These are phyloP conservation scores for Lysiphlebus fabarum DNA, from an alignment of 1,140 invertebrate genomes.

Conservation along the genomic window DNA sequence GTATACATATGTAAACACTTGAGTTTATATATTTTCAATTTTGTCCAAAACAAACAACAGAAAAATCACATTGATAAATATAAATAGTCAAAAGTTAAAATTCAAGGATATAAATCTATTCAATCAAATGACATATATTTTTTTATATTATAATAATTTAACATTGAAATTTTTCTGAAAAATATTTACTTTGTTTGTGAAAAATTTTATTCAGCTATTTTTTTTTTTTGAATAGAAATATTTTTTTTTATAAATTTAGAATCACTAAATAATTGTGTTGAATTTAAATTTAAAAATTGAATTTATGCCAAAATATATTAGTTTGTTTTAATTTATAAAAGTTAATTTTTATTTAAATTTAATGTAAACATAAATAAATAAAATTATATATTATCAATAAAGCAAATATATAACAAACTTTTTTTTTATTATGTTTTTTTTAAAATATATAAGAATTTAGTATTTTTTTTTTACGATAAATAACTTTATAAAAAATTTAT, in stretches of 20 bases:
- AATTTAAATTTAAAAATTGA: constrained; percentile 29
- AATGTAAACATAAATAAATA: constrained; percentile 6
- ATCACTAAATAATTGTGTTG: constrained; percentile 27
- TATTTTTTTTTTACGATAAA: no score
- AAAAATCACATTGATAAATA: constrained; percentile 12
- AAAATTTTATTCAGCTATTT: not conserved
- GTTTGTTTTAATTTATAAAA: constrained; percentile 29
- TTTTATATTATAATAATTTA: constrained; percentile 2
- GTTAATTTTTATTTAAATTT: constrained; percentile 16
- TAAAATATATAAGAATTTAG: no score
- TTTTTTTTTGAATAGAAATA: no score
- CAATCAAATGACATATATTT: not conserved
- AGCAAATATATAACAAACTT: not conserved
- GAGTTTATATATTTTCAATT: no score
- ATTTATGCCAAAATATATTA: constrained; percentile 25
- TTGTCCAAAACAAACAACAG: no score
- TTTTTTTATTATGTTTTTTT: not conserved
- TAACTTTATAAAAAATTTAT: no score
- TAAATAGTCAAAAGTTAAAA: constrained; percentile 3
- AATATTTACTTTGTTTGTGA: not conserved
- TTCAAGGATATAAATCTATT: constrained; percentile 13
- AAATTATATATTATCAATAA: not conserved
- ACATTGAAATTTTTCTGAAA: not conserved
- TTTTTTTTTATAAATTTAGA: no score
- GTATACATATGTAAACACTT: no score